A percentile compares a stretch with the other conserved stretches of the same genome.
Evolutionary conservation across 2,888 invertebrate genomes (phyloP).

Genomic region (Drepanosiphum platanoidis): DNA sequence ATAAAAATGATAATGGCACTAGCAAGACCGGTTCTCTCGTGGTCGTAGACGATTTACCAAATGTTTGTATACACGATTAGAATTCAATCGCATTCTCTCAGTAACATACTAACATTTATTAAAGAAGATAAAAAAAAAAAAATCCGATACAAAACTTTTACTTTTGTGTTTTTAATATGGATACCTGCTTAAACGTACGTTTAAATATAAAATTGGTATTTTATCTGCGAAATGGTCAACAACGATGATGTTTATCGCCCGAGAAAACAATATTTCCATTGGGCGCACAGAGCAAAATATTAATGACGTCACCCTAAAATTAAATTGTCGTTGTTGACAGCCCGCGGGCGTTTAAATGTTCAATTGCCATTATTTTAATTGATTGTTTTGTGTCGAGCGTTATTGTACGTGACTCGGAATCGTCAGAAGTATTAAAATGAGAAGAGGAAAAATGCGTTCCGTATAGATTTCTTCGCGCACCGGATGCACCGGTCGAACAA

Average conservation of each 20-base stretch:
- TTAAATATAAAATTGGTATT: neutral
- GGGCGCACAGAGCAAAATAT: neutral
- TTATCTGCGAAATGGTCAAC: neutral
- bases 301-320: neutral
- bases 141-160: neutral
- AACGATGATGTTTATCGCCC: neutral
- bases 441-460: neutral
- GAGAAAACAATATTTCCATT: neutral
- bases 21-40: constrained; percentile 51
- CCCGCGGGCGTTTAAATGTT: neutral
- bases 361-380: neutral
- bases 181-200: neutral
- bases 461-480: neutral
- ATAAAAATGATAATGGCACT: constrained; percentile 37
- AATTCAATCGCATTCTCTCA: constrained; percentile 7
- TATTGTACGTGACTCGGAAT: neutral
- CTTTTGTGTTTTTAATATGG: neutral
- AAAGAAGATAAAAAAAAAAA: neutral
- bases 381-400: constrained; percentile 12
- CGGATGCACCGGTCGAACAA: neutral
- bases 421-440: neutral
- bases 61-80: neutral
- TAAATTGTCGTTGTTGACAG: constrained; percentile 2
- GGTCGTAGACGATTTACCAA: constrained; percentile 31
- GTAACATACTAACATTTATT: neutral